Base-by-base conservation (phyloP, 92 coral and sea anemone genomes). In the Plumapathes pennacea region DNA sequence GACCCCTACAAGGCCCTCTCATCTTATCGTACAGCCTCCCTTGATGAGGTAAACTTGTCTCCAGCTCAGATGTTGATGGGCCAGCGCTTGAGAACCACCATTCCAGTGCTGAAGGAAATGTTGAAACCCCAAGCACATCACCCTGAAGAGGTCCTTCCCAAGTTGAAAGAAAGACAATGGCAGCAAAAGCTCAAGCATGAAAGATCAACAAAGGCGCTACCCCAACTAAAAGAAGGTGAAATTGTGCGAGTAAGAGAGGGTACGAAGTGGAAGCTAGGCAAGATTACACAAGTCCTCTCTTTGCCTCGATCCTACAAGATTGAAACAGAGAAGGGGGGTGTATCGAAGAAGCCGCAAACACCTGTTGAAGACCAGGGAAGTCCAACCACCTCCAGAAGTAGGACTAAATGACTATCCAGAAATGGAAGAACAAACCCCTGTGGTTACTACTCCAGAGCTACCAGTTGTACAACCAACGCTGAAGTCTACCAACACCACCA, bases 161-260 rank as follows among this genome's bases (percentile, higher is more conserved):
- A 69, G 15, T 36, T 69, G 25, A 41, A 60, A 27, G 62, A 78
- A 26, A 36, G 46, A 23, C 61, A 78, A 45, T 25, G 29, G 50
- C 69, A 62, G 57, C 80, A 71, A 44, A 80, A 80, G 46, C 14
- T 37, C 22, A 19, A 67, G 32, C 71, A 74, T 44, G 82, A 73
- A 72, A 61, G 62, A 59, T 46, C 38, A 3, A 56, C 57, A 9
- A 63, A 59, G 47, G 54, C 26, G 50, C 43, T 69, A 45, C 70
- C 71, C 19, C 73, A 67, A 32, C 47, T 81, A 49, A 50, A 24
- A 45, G 46, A 74, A 15, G 86, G 75, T 19, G 86, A 80, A 33
- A 26, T 54, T 21, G 86, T 71, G 3, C 32, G 67, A 46, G 50
- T 57, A 18, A 57, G 24, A 13, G 56, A 42, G 23, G 52, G 44